Base-by-base conservation (phyloP, 23 tunicate genomes). In the Diplosoma virens region DNA sequence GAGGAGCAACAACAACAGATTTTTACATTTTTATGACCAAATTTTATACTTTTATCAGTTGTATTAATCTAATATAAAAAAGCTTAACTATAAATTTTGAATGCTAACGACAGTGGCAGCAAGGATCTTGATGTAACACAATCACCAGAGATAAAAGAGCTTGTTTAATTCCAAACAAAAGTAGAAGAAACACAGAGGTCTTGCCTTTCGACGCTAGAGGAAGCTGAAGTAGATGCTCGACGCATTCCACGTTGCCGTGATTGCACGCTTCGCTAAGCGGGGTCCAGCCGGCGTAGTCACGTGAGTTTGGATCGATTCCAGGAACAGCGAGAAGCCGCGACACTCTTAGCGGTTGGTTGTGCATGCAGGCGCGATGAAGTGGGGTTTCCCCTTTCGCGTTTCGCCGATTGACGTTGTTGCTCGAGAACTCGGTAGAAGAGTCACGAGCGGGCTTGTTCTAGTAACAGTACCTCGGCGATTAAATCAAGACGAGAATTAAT, bases 221-320 rank as follows among this genome's bases (percentile, higher is more conserved):
- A 23, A 92, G 81, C 20, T 33, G 20, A 1, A 92, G 92, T 35
- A 92, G 74, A 25, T 71, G 76, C 53, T 34, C 36, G 7, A 81
- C 93, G 50, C 97, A 92, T 7, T 85, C 92, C 41, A 70, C 60
- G 80, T 76, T 61, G 21, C 92, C 97, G 30, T 41, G 84, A 32
- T 55, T 81, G 33, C 97, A 92, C 31, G 97, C 97, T 37, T 84
- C 92, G 25, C 92, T 71, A 30, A 92, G 82, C 64, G 97, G 86
- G 11, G 97, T 92, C 97, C 92, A 87, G 1, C 99, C 99, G 25
- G 75, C 90, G 64, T 87, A 67, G 64, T 88, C 95, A 36, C 82
- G 59, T 22, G 71, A 32, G 60, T 87, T 94, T 0, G 90, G 90
- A 45, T 88, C 84, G n/a, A 88, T 58, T 1, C 94, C 94, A 47